These are phyloP conservation scores for Conchocele bisecta DNA, from an alignment of 2,888 invertebrate genomes.

Conservation along the genomic window DNA sequence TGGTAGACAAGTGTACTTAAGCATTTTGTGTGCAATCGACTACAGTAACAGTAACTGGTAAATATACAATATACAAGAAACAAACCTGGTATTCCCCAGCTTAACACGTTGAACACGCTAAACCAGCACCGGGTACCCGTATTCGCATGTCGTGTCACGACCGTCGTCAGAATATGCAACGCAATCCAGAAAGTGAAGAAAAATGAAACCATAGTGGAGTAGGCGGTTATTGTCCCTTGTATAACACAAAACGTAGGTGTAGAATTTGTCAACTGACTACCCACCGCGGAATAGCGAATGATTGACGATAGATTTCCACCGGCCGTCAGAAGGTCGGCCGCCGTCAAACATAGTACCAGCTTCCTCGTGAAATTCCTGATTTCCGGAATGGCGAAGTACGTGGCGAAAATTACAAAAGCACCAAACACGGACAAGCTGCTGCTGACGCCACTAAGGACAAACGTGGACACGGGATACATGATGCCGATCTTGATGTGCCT, in stretches of 20 bases:
- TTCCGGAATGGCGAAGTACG: constrained; percentile 35
- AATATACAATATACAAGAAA: too few species aligned
- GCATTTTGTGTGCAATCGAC: too few species aligned
- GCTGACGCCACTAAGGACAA: constrained; percentile 35
- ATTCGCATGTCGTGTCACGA: constrained; percentile 2
- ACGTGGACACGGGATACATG: too few species aligned
- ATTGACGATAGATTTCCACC: constrained; percentile 14
- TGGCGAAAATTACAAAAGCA: constrained; percentile 37
- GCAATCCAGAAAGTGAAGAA: constrained; percentile 51
- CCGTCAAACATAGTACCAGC: constrained; percentile 45
- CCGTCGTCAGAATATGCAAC: constrained; percentile 30
- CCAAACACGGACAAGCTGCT: constrained; percentile 46
- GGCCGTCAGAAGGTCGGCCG: constrained; percentile 50
- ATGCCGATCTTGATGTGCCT: too few species aligned
- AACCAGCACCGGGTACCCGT: neutral
- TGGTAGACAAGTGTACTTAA: too few species aligned
- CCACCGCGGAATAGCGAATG: too few species aligned
- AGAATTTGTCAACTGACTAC: too few species aligned
- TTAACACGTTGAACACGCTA: constrained; percentile 2
- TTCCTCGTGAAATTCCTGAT: constrained; percentile 47
- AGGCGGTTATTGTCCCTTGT: constrained; percentile 54
- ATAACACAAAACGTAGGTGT: constrained; percentile 36
- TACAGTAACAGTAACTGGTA: too few species aligned
- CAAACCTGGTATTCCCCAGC: constrained; percentile 45
- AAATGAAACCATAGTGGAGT: constrained; percentile 51